Conservation (phyloP, 1,140 invertebrate genomes). For the Magallana ariakensis region DNA sequence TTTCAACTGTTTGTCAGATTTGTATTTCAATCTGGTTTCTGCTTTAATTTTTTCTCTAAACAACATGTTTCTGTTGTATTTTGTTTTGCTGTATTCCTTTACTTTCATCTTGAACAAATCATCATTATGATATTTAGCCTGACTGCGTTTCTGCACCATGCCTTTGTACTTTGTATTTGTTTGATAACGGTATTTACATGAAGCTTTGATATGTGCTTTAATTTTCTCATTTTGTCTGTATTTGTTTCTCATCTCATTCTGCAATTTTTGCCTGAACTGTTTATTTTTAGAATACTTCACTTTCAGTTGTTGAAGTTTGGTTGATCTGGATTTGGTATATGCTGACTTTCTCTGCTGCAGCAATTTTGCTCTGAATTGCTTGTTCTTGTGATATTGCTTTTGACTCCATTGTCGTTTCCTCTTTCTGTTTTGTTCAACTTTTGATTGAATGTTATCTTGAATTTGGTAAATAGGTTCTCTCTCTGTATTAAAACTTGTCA, state of each 20-base stretch:
- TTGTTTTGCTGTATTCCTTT: neutral
- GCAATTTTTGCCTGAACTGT: neutral
- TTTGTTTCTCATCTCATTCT: neutral
- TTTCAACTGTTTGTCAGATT: neutral
- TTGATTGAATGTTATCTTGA: neutral
- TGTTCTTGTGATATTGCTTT: neutral
- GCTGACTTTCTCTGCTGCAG: neutral
- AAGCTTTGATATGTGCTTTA: neutral
- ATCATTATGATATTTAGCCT: neutral
- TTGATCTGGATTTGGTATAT: neutral
- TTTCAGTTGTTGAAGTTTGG: neutral
- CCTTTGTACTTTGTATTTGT: neutral
- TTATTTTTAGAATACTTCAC: neutral
- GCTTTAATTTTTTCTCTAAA: neutral
- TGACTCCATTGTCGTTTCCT: neutral
- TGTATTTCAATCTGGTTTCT: neutral
- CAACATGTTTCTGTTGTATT: no score
- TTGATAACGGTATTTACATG: neutral
- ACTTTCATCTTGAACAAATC: neutral
- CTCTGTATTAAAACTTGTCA: neutral
- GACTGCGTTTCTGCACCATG: neutral
- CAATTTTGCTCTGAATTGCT: neutral
- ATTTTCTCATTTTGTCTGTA: constrained; percentile 21
- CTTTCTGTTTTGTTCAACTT: constrained; percentile 4
- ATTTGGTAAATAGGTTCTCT: neutral